These are phyloP conservation scores for Prolemur simus DNA, from an alignment of 2,113 vertebrate species.

Conservation along the genomic window DNA sequence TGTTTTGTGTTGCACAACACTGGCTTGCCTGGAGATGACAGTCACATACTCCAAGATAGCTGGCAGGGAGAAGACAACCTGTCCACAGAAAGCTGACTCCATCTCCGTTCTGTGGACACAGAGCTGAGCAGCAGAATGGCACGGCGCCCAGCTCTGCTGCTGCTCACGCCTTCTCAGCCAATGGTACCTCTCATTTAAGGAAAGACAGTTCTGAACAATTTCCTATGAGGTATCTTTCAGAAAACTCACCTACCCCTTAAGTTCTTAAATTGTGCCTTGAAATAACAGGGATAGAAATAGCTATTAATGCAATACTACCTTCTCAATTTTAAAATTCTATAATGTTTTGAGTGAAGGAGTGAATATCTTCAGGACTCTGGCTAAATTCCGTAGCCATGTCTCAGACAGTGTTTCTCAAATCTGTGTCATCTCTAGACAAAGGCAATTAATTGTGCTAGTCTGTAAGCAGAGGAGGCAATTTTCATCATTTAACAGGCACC, in stretches of 20 bases:
- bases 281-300: not conserved
- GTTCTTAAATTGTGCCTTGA: not conserved
- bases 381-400: not conserved
- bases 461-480: not conserved
- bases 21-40: not conserved
- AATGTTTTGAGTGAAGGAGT: not conserved
- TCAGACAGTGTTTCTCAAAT: not conserved
- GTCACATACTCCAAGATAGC: too few species aligned
- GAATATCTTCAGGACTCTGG: not conserved
- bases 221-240: not conserved
- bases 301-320: too few species aligned
- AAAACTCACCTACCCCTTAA: not conserved
- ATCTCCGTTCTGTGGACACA: not conserved
- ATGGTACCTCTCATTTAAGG: too few species aligned
- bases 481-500: not conserved
- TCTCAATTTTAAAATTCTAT: not conserved
- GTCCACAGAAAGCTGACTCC: not conserved
- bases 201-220: not conserved
- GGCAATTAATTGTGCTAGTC: not conserved
- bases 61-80: fast-evolving
- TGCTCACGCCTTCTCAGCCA: not conserved
- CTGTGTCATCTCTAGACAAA: not conserved
- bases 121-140: too few species aligned
- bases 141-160: fast-evolving
- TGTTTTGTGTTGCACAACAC: fast-evolving